Percentiles rank a stretch among this genome's conserved stretches.
phyloP scores from a whole-genome alignment of 1,140 invertebrate species.

The Acromyrmex heyeri region DNA sequence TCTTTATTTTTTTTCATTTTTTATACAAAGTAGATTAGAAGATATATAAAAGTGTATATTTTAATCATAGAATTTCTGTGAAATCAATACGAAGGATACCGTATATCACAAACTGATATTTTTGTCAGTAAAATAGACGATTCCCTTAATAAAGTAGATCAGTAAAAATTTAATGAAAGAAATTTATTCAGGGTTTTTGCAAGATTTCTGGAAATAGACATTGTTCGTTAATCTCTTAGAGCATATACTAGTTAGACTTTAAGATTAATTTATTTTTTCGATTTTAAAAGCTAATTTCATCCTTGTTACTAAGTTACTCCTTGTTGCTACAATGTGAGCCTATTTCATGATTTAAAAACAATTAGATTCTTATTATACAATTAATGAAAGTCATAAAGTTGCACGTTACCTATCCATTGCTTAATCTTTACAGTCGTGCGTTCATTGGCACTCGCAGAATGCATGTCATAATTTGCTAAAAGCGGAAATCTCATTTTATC shows the following conservation, averaged over 20 bases:
- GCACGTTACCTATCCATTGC: neutral
- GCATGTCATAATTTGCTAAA: constrained; percentile 3
- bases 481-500: constrained; percentile 16
- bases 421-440: neutral
- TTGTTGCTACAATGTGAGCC: neutral
- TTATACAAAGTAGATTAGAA: too few relatives aligned
- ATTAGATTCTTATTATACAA: constrained; percentile 13
- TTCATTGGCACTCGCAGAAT: neutral
- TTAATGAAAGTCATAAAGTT: neutral
- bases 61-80: too few relatives aligned
- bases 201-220: neutral
- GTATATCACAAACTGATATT: too few relatives aligned
- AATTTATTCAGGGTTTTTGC: neutral
- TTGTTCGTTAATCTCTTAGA: neutral
- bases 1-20: too few relatives aligned
- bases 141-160: neutral
- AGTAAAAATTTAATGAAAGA: neutral
- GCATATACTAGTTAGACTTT: too few relatives aligned
- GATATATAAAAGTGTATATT: too few relatives aligned
- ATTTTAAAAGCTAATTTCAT: neutral
- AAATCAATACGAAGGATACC: too few relatives aligned
- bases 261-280: neutral
- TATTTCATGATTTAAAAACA: neutral
- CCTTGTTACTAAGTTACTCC: neutral
- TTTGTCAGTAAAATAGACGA: too few relatives aligned